Base-by-base conservation (phyloP, 2,888 invertebrate species). In the Coremacera marginata region DNA sequence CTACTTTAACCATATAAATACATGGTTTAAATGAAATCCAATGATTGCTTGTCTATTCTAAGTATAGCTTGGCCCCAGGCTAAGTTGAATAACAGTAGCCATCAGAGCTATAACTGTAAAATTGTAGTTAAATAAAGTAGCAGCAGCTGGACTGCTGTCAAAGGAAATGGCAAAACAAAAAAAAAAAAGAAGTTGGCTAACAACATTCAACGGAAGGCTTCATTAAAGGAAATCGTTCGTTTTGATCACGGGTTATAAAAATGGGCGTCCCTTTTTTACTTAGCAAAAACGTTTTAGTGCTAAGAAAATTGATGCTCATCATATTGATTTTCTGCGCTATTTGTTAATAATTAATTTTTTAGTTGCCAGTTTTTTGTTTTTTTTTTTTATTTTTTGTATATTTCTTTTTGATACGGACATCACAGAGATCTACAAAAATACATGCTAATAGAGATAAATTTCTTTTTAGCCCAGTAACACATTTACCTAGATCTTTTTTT, bases 141-240 rank as follows among this genome's bases (percentile, higher is more conserved):
- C 63, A 65, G 34, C 63, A 65, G n/a, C 62, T 22, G 25, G 16
- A 62, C 2, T 19, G 60, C 14, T 60, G 31, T 65, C 19, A n/a
- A n/a, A n/a, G n/a, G n/a, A n/a, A n/a, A n/a, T n/a, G n/a, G n/a
- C n/a, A n/a, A n/a, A 55, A 9, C 19, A 0, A 27, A 27, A 27
- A 0, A 5, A 27, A 22, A 60, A 60, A 60, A 22, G 9, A 60
- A 37, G 2, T 34, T 22, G 2, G 19, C 0, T 65, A 16, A n/a
- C 27, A 65, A 65, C 55, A 55, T 55, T 27, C 37, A 65, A 37
- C 63, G 34, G 63, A 65, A 65, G 63, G 63, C 63, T 65, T 65
- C 19, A 65, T 65, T 65, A 65, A 27, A 31, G 27, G 34, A 14
- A 37, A 65, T 65, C 19, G 31, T 16, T 19, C 19, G 55, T 19